phyloP scores from a whole-genome alignment of 2,888 invertebrate genomes.

The Scaptomyza parva region DNA sequence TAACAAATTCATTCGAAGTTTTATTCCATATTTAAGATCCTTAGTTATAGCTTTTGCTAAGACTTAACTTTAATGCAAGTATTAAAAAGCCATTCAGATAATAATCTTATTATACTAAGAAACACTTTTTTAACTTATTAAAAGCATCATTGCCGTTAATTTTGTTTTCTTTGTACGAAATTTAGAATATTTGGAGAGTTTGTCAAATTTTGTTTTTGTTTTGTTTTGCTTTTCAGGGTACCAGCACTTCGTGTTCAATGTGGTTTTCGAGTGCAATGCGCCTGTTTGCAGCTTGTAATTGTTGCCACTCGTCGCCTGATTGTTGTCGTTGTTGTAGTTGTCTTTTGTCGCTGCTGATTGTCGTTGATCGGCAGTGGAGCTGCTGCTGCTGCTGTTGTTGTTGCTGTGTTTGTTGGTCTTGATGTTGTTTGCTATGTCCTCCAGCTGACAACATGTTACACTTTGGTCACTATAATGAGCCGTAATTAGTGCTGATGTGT shows the following conservation, averaged over 20 bases:
- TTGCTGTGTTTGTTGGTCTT: conserved; percentile 51
- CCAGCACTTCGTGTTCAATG: conserved; percentile 6
- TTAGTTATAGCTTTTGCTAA: too few species aligned
- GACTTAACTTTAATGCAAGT: too few species aligned
- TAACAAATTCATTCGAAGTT: too few species aligned
- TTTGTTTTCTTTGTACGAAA: too few species aligned
- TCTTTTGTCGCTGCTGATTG: conserved; percentile 30
- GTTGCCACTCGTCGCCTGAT: conserved; percentile 56
- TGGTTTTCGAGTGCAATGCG: not conserved
- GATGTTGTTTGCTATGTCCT: conserved; percentile 58
- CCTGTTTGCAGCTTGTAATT: conserved; percentile 64
- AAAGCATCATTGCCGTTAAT: too few species aligned
- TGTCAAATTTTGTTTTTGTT: too few species aligned
- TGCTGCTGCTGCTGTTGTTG: conserved; percentile 18
- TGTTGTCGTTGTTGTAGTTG: conserved; percentile 35
- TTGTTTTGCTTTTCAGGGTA: conserved; percentile 26
- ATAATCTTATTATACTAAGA: too few species aligned
- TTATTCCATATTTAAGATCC: too few species aligned
- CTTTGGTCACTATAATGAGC: conserved; percentile 81
- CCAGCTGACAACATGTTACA: conserved; percentile 78
- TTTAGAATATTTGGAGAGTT: too few species aligned
- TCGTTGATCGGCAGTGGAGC: conserved; percentile 26
- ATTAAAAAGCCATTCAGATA: too few species aligned
- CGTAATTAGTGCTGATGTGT: conserved; percentile 77
- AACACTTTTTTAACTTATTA: too few species aligned